These are phyloP conservation scores for Nannoperca australis DNA, from an alignment of 2,797 vertebrate species.

Conservation along the genomic window DNA sequence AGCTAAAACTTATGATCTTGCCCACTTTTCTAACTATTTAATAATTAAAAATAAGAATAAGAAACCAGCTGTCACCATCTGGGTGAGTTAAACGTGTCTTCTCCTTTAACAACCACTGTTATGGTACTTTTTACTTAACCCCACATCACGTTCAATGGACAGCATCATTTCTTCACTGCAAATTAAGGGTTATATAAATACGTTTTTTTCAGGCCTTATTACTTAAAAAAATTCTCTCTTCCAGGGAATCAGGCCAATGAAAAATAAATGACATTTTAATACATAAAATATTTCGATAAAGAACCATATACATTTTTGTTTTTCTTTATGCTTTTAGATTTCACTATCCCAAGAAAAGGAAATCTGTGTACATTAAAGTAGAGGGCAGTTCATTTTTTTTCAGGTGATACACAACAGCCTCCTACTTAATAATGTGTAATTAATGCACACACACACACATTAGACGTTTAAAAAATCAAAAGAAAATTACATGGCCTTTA, in stretches of 20 bases:
- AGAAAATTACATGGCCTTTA: neutral
- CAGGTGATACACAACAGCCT: neutral
- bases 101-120: neutral
- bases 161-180: neutral
- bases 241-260: neutral
- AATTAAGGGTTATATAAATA: neutral
- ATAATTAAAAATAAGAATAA: neutral
- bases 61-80: neutral
- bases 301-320: neutral
- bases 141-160: neutral
- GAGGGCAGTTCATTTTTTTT: neutral
- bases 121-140: neutral
- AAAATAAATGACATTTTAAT: slow-evolving; percentile 18
- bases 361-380: neutral
- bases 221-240: neutral
- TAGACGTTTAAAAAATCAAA: neutral
- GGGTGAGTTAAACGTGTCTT: neutral
- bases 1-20: neutral
- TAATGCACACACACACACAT: neutral
- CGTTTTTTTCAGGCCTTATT: neutral
- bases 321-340: slow-evolving; percentile 23
- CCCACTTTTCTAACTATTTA: neutral
- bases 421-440: neutral
- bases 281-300: slow-evolving; percentile 28
- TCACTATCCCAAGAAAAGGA: neutral